Evolutionary conservation across 1,140 invertebrate species (phyloP).

Genomic region (Hypothenemus hampei): DNA sequence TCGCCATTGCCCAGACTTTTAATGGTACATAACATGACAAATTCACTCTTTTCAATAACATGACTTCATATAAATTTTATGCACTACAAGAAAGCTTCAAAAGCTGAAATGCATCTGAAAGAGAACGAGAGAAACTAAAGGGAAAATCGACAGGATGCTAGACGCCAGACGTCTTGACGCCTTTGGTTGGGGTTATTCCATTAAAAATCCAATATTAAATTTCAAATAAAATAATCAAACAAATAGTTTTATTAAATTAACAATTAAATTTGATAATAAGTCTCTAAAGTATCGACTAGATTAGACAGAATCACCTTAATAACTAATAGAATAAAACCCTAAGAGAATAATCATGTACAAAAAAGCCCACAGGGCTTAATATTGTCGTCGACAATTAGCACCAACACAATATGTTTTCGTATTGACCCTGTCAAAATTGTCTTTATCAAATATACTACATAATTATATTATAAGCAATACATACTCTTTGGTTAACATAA

Average conservation of each 20-base stretch:
- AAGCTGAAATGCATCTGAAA: neutral
- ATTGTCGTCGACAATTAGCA: slow-evolving; percentile 11
- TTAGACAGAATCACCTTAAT: slow-evolving; percentile 25
- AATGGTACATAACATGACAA: slow-evolving; percentile 5
- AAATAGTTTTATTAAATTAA: slow-evolving; percentile 23
- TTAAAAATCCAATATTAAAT: neutral
- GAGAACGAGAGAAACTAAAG: neutral
- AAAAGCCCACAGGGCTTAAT: slow-evolving; percentile 15
- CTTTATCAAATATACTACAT: slow-evolving; percentile 8
- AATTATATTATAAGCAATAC: neutral
- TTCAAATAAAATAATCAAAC: slow-evolving; percentile 4
- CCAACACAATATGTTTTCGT: neutral
- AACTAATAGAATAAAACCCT: slow-evolving; percentile 1
- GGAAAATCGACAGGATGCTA: neutral
- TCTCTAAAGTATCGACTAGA: slow-evolving; percentile 30
- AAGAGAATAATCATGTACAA: neutral
- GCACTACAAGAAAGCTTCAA: neutral
- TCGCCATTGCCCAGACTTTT: slow-evolving; percentile 11
- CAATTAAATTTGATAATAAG: slow-evolving; percentile 24
- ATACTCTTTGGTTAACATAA: slow-evolving; percentile 27
- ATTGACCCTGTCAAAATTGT: slow-evolving; percentile 23
- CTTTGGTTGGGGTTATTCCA: neutral
- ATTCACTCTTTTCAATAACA: neutral
- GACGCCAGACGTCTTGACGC: slow-evolving; percentile 21
- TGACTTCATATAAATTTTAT: neutral